Percentiles rank a stretch among this genome's conserved stretches.
phyloP scores from a whole-genome alignment of 2,888 invertebrate species.

The Ophion ellenae region DNA sequence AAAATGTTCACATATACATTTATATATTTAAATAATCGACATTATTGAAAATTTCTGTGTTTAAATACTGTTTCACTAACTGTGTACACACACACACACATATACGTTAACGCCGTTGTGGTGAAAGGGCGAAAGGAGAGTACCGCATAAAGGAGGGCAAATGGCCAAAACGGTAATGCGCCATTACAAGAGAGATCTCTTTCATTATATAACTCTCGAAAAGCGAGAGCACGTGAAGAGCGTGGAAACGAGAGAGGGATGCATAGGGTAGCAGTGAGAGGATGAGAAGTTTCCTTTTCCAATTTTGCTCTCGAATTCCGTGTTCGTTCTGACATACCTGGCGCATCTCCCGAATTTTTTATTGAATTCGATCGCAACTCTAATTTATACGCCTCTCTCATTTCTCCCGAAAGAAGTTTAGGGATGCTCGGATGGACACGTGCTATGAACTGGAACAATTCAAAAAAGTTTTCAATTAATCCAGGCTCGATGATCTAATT shows the following conservation, averaged over 20 bases:
- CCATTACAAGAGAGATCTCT: conserved; percentile 59
- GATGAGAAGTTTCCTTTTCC: conserved; percentile 44
- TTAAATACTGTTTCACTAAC: neutral
- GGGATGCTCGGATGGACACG: neutral
- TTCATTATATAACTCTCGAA: conserved; percentile 48
- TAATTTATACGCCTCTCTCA: conserved; percentile 1
- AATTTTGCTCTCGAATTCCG: conserved; percentile 54
- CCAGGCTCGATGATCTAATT: neutral
- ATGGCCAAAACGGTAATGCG: conserved; percentile 65
- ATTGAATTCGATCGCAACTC: conserved; percentile 56
- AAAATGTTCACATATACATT: too few species aligned
- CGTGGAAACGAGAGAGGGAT: conserved; percentile 43
- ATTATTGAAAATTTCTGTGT: too few species aligned
- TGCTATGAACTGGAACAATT: conserved; percentile 1
- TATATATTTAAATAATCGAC: too few species aligned
- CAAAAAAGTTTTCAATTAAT: neutral
- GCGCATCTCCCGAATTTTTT: conserved; percentile 54
- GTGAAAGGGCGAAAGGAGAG: conserved; percentile 17
- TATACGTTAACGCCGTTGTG: neutral
- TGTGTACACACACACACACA: neutral
- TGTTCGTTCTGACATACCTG: conserved; percentile 6
- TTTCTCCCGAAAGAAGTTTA: neutral
- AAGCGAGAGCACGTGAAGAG: conserved; percentile 41
- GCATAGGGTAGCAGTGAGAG: conserved; percentile 18
- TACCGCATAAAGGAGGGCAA: conserved; percentile 50